These are phyloP conservation scores for Rhea americana DNA, from an alignment of 2,113 vertebrate species.

Conservation along the genomic window DNA sequence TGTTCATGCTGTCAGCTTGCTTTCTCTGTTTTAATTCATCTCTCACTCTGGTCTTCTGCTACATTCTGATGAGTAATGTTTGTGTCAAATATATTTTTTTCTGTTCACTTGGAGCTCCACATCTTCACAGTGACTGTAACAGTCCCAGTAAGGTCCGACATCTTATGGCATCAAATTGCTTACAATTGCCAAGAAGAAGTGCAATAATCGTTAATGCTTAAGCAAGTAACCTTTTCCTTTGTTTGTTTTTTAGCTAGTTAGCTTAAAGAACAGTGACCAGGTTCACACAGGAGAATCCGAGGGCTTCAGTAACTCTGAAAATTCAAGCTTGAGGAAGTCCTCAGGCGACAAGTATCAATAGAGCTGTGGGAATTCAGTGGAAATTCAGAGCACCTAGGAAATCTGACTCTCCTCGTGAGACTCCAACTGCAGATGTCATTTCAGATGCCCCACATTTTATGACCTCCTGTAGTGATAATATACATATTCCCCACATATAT, in stretches of 20 bases:
- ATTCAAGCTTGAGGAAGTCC: neutral
- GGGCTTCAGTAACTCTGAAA: neutral
- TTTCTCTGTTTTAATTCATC: neutral
- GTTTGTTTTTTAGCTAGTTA: neutral
- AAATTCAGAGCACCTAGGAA: neutral
- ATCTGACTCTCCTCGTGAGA: neutral
- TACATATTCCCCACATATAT: neutral
- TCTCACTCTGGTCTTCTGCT: neutral
- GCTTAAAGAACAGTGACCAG: neutral
- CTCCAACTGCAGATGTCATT: neutral
- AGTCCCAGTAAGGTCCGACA: neutral
- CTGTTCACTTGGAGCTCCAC: rapidly evolving
- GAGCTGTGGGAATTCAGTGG: too few relatives aligned
- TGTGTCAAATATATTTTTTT: neutral
- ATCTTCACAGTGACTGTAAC: neutral
- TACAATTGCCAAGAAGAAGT: neutral
- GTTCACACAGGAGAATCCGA: neutral
- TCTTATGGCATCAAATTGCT: neutral
- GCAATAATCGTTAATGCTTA: neutral
- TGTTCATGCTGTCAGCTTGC: neutral
- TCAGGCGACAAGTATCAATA: neutral
- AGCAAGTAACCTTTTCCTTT: neutral
- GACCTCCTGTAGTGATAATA: neutral
- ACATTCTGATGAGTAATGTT: neutral
- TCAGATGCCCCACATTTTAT: neutral